Conservation (phyloP, 1,140 invertebrate species). For the Drosophila yakuba region DNA sequence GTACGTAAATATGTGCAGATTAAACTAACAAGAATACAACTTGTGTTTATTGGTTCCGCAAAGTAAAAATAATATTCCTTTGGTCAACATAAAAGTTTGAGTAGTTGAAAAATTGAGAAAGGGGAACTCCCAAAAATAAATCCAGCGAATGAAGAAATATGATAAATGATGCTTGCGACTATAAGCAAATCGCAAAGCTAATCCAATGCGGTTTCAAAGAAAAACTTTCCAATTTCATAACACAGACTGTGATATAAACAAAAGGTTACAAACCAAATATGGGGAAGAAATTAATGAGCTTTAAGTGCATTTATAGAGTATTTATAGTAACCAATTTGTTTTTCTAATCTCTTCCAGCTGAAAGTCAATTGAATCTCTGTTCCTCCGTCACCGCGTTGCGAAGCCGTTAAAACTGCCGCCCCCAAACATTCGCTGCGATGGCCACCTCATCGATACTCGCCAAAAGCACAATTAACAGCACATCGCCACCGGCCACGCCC, state of each 20-base stretch:
- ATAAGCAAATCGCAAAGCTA: neutral
- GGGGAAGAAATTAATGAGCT: neutral
- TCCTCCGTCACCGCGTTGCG: conserved; percentile 16
- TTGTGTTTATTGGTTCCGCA: neutral
- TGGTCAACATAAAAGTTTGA: neutral
- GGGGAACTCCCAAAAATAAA: neutral
- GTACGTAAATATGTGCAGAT: neutral
- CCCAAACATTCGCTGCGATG: conserved; percentile 73
- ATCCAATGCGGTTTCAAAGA: neutral
- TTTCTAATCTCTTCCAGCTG: conserved; percentile 9
- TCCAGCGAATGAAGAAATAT: neutral
- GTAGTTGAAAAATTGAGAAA: neutral
- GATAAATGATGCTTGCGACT: neutral
- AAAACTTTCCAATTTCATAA: conserved; percentile 1
- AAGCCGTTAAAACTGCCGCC: conserved; percentile 70
- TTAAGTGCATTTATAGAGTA: too few species aligned
- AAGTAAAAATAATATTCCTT: neutral
- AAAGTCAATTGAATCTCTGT: conserved; percentile 23
- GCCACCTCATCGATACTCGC: conserved; percentile 82
- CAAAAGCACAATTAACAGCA: conserved; percentile 77
- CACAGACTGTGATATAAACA: neutral
- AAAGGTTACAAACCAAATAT: neutral
- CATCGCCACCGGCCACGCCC: conserved; percentile 32
- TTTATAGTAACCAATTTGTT: neutral
- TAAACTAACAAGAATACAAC: neutral